These are phyloP conservation scores for Oasisia sp. DNA, from an alignment of 2,888 invertebrate species.

Conservation along the genomic window DNA sequence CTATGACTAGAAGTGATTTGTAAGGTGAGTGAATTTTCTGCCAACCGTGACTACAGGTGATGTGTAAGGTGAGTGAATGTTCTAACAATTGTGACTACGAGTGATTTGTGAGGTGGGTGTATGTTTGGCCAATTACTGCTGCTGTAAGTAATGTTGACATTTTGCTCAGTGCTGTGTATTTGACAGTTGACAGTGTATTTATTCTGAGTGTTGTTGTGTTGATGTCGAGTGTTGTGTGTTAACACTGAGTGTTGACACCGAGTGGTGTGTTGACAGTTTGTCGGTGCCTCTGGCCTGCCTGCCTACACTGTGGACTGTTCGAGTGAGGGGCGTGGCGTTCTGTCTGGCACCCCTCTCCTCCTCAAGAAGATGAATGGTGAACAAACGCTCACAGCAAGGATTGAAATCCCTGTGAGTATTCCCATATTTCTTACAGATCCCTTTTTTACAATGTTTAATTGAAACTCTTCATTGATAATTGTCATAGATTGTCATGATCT, in stretches of 20 bases:
- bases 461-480: background rate
- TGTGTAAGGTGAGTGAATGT: too few species aligned
- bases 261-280: slow-evolving; percentile 49
- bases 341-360: slow-evolving; percentile 54
- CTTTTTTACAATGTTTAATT: too few species aligned
- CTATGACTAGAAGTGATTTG: too few species aligned
- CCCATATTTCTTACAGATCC: too few species aligned
- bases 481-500: background rate
- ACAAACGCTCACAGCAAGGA: slow-evolving; percentile 51
- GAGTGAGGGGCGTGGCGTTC: slow-evolving; percentile 49
- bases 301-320: slow-evolving; percentile 55
- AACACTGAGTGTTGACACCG: background rate
- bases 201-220: background rate
- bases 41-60: too few species aligned
- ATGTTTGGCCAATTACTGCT: background rate
- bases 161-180: background rate
- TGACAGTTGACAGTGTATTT: background rate
- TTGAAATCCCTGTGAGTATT: slow-evolving; percentile 56
- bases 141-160: background rate
- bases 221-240: too few species aligned
- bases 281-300: slow-evolving; percentile 52
- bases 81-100: too few species aligned
- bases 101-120: too few species aligned
- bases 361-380: slow-evolving; percentile 54
- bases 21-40: too few species aligned